Evolutionary conservation across 2,797 vertebrate species (phyloP), one percentile per base, ranked within the genome.

Genomic region (Bradypodion pumilum): DNA sequence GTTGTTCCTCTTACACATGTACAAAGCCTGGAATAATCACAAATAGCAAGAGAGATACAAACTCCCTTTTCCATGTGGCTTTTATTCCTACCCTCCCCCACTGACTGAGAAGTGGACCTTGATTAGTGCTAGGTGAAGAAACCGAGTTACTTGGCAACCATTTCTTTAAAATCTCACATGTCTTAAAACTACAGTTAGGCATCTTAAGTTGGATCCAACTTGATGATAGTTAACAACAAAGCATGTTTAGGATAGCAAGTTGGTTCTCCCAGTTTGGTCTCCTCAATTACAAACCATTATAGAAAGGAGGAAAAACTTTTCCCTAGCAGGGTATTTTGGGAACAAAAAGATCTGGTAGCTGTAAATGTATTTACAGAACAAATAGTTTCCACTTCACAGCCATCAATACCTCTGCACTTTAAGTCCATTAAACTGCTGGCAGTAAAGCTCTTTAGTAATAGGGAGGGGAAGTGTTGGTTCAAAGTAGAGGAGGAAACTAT

Each of bases 351-450:
- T 88, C 86, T 89, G 78, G 81, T 93, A 86, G 88, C 86, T 85
- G 80, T 88, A 94, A 92, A 89, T 85, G 87, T 93, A 90, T 92
- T 92, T 94, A 91, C 91, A 90, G 85, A 89, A 92, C 91, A 92
- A 94, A 94, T 91, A 91, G 91, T 93, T 94, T 91, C 81, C 88
- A 91, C 87, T 94, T 93, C 91, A 87, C 84, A 84, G 85, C 56
- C 88, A 90, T 94, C 92, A 87, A 88, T 92, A 90, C 46, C 37
- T 87, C 77, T 3, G 0, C 87, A 83, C 86, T 92, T 91, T 88
- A 92, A 90, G 91, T 90, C 91, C 88, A 88, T 94, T 93, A 90
- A 87, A 84, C 86, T 90, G 70, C 75, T 87, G 82, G 87, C 87
- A 86, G 76, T 80, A 89, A 8, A 87, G 29, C 0, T 40, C 70